Evolutionary conservation across 2,888 invertebrate genomes (phyloP).

Genomic region (Horisme vitalbata): DNA sequence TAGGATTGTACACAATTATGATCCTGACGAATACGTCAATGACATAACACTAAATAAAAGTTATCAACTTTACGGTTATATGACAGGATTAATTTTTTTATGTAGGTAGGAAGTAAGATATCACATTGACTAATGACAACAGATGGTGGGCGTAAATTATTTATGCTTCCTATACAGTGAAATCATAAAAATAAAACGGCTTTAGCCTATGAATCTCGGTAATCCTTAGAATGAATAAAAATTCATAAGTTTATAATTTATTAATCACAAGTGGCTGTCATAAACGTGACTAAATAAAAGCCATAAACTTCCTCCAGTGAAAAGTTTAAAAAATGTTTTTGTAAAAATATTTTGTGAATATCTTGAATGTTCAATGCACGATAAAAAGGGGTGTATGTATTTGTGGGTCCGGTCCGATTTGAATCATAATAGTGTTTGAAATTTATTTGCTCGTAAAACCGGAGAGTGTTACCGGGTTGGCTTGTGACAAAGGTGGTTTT

Average conservation of each 20-base stretch:
- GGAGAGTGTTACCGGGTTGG: conserved; percentile 69
- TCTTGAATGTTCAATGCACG: conserved; percentile 54
- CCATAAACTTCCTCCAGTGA: conserved; percentile 44
- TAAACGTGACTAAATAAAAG: conserved; percentile 63
- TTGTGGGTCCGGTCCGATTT: conserved; percentile 73
- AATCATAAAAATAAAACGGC: conserved; percentile 55
- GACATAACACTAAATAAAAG: conserved; percentile 4
- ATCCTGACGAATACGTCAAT: too few species aligned
- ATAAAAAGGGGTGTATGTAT: conserved; percentile 73
- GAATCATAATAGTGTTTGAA: conserved; percentile 81
- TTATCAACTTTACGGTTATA: conserved; percentile 20
- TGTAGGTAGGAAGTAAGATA: conserved; percentile 39
- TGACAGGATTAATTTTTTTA: conserved; percentile 35
- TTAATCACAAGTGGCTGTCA: conserved; percentile 57
- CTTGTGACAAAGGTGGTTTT: conserved; percentile 77
- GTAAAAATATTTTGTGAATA: conserved; percentile 68
- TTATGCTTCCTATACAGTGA: conserved; percentile 48
- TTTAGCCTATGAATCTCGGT: conserved; percentile 51
- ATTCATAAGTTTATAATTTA: conserved; percentile 65
- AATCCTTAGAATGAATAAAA: conserved; percentile 61
- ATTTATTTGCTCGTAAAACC: conserved; percentile 80
- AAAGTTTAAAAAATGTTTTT: conserved; percentile 51
- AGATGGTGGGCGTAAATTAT: conserved; percentile 53
- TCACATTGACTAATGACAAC: conserved; percentile 57
- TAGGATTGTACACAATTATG: too few species aligned